These are phyloP conservation scores for Aporophyla lueneburgensis DNA, from an alignment of 2,888 invertebrate genomes.

Conservation along the genomic window DNA sequence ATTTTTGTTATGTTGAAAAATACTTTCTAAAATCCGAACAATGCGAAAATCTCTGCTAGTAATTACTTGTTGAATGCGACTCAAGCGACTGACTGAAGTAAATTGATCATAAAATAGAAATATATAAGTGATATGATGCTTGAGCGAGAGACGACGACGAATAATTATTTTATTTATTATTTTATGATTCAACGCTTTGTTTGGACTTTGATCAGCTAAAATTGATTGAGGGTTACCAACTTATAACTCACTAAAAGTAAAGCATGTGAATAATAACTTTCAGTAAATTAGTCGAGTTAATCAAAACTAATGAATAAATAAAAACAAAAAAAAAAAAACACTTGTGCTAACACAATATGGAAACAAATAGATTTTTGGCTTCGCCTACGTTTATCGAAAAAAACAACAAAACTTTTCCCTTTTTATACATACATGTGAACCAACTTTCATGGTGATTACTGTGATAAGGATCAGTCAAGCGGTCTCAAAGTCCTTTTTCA, in stretches of 20 bases:
- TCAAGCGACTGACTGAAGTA: slow-evolving; percentile 54
- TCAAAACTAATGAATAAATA: neutral
- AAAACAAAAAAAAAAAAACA: neutral
- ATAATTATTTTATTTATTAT: slow-evolving; percentile 30
- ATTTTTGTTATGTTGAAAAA: slow-evolving; percentile 32
- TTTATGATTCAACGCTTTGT: slow-evolving; percentile 57
- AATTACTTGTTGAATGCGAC: slow-evolving; percentile 38
- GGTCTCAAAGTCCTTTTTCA: neutral
- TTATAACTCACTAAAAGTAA: slow-evolving; percentile 30
- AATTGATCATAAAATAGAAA: slow-evolving; percentile 42
- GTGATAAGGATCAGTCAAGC: neutral
- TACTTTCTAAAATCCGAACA: slow-evolving; percentile 53
- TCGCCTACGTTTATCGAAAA: neutral
- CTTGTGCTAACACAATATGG: neutral
- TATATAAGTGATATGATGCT: slow-evolving; percentile 39
- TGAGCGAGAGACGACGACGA: slow-evolving; percentile 47
- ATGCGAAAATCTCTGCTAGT: slow-evolving; percentile 8
- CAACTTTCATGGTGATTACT: neutral
- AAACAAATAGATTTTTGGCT: neutral
- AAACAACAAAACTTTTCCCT: neutral
- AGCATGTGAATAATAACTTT: neutral
- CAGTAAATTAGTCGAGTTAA: slow-evolving; percentile 16
- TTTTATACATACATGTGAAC: neutral
- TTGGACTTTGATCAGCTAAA: slow-evolving; percentile 63
- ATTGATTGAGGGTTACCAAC: slow-evolving; percentile 3